Base-by-base conservation (phyloP, 2,113 vertebrate genomes). In the Azemiops feae region DNA sequence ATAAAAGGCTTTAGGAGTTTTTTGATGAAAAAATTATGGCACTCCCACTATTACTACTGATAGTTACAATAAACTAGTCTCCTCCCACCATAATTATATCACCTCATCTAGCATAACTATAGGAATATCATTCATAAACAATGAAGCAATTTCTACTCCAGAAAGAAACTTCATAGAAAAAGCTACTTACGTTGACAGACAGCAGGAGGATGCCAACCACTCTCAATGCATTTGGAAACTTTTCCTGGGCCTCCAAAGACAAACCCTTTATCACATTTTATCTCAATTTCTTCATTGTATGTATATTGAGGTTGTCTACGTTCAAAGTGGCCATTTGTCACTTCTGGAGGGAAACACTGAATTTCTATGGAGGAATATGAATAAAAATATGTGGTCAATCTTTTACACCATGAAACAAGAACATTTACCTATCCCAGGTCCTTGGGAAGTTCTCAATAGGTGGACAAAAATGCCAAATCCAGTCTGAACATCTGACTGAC, bases 131-230 rank as follows among this genome's bases (percentile, higher is more conserved):
- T 87, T 91, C 8, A 27, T n/a, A 11, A 25, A 86, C 9, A 20
- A 43, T 9, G 6, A 64, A 64, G 12, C 64, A 69, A 34, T 16
- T 69, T 39, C 18, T 81, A 18, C 34, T 3, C 18, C 20, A 81
- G 18, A 81, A 39, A 81, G 34, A 57, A 57, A 69, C 14, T 43
- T 7, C 11, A 92, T 39, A 74, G n/a, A 54, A 11, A 93, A 85
- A 60, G 9, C 1, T 94, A 96, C 97, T 97, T 97, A 98, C 97
- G n/a, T 10, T 58, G 5, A 90, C 97, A 98, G 11, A 9, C 87
- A 25, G 97, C 97, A 0, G 39, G 0, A 74, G 97, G 98, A 4
- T 3, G 0, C 25, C 58, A 60, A 27, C 58, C 25, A 60, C 0
- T 25, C 1, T 0, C 85, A 1, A 96, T 97, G 89, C 98, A 98